Evolutionary conservation across 2,888 invertebrate genomes (phyloP).

Genomic region (Lithosia quadra): DNA sequence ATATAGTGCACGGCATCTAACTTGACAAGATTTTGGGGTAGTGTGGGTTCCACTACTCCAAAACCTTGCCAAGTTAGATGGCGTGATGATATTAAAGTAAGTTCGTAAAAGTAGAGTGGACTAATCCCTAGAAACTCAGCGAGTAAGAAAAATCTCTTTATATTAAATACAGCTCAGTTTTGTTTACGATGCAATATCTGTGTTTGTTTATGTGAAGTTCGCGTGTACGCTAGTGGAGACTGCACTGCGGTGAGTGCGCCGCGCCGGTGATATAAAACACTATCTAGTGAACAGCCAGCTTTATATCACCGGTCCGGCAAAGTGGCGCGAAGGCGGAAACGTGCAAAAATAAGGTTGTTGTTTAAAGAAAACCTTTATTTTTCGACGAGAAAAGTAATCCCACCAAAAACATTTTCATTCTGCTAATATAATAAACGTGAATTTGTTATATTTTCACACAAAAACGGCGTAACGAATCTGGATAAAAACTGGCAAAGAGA

Average conservation of each 20-base stretch:
- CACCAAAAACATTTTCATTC: too few relatives aligned
- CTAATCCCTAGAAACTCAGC: not conserved
- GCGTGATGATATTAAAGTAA: too few relatives aligned
- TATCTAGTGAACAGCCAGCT: slow-evolving; percentile 12
- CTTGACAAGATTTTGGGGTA: too few relatives aligned
- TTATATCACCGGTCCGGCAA: not conserved
- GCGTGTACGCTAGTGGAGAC: slow-evolving; percentile 42
- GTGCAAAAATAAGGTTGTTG: not conserved
- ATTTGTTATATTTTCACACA: too few relatives aligned
- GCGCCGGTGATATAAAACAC: slow-evolving; percentile 21
- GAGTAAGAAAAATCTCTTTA: slow-evolving; percentile 34
- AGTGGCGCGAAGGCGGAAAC: not conserved
- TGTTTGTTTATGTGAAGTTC: slow-evolving; percentile 50
- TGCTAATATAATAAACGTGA: too few relatives aligned
- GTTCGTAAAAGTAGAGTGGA: not conserved
- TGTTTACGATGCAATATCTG: slow-evolving; percentile 51
- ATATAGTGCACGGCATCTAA: too few relatives aligned
- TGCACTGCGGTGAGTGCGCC: slow-evolving; percentile 10
- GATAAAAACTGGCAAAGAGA: too few relatives aligned
- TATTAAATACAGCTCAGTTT: slow-evolving; percentile 47
- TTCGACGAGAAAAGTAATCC: not conserved
- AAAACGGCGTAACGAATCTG: too few relatives aligned
- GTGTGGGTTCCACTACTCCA: too few relatives aligned
- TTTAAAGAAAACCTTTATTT: not conserved
- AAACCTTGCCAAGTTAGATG: too few relatives aligned